Conservation (phyloP, 2,888 invertebrate species). For the Agrotis exclamationis region DNA sequence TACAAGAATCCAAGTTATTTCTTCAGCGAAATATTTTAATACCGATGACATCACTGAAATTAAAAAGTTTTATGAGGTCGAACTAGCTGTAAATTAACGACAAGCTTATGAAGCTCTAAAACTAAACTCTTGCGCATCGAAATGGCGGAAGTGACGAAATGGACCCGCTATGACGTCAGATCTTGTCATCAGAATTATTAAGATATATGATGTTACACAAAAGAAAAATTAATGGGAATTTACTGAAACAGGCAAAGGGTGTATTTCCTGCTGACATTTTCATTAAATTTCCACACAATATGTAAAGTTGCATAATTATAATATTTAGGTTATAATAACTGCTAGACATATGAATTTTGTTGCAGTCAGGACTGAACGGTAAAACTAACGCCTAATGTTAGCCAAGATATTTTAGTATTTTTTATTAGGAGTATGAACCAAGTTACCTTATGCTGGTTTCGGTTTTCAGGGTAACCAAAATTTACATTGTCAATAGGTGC, state of each 20-base stretch:
- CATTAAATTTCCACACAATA: background rate
- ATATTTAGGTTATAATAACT: background rate
- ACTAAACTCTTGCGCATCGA: conserved; percentile 65
- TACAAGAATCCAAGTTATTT: conserved; percentile 28
- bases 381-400: too few relatives aligned
- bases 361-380: too few relatives aligned
- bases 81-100: conserved; percentile 49
- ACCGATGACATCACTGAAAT: conserved; percentile 42
- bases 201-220: conserved; percentile 7
- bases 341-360: background rate
- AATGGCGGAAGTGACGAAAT: conserved; percentile 67
- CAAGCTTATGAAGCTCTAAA: conserved; percentile 59
- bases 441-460: too few relatives aligned
- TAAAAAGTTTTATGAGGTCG: conserved; percentile 60
- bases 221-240: conserved; percentile 5
- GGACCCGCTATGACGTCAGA: conserved; percentile 51
- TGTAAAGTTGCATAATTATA: background rate
- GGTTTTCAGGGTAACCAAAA: too few relatives aligned
- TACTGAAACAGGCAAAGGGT: conserved; percentile 21
- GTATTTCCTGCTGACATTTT: background rate
- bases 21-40: conserved; percentile 36
- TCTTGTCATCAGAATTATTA: conserved; percentile 29
- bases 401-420: too few relatives aligned
- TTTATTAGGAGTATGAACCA: too few relatives aligned
- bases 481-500: too few relatives aligned